Conservation (phyloP, 2,113 vertebrate genomes). For the Lates calcarifer region DNA sequence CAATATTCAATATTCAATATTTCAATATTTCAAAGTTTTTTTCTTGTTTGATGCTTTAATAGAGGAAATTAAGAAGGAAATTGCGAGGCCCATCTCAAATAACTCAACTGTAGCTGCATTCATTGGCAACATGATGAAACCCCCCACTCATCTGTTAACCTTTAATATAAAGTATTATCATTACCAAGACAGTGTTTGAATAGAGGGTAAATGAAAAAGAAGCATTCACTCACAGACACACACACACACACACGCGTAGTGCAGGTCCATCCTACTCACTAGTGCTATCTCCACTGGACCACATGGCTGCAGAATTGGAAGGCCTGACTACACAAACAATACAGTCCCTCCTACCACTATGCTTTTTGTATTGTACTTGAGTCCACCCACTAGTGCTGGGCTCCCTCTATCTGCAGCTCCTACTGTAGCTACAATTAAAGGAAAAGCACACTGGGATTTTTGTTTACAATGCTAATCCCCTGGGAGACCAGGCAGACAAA, state of each 20-base stretch:
- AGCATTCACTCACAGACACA: background rate
- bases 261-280: conserved; percentile 33
- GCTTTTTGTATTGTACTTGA: conserved; percentile 52
- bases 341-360: conserved; percentile 55
- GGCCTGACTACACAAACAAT: conserved; percentile 45
- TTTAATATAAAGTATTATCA: background rate
- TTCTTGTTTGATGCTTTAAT: too few species aligned
- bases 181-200: background rate
- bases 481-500: conserved; percentile 14
- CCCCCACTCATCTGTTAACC: too few species aligned
- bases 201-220: background rate
- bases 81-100: too few species aligned
- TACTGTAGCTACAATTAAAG: conserved; percentile 24
- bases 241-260: background rate
- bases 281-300: conserved; percentile 46
- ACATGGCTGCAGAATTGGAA: conserved; percentile 36
- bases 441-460: conserved; percentile 24
- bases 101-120: background rate
- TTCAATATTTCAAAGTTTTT: too few species aligned
- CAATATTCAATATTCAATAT: too few species aligned
- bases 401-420: conserved; percentile 37
- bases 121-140: background rate
- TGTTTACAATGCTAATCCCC: conserved; percentile 46
- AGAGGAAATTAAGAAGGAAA: too few species aligned
- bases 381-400: conserved; percentile 47